A percentile compares a stretch with the other conserved stretches of the same genome.
Evolutionary conservation across 2,888 invertebrate species (phyloP).

Genomic region (Oconnorella tubifera): DNA sequence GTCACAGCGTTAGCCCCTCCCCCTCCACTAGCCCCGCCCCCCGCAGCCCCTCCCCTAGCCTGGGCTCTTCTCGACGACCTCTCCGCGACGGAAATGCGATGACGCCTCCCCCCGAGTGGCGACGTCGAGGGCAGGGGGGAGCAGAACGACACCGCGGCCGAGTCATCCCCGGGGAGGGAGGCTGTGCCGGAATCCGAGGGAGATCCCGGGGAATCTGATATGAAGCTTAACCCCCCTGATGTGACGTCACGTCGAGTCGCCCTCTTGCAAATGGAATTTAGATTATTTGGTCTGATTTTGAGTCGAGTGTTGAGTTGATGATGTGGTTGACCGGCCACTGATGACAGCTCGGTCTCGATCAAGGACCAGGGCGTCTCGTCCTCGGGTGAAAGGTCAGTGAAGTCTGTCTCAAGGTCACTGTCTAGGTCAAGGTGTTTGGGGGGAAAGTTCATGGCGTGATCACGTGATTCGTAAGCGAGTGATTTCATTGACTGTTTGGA

Average conservation of each 20-base stretch:
- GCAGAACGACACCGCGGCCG: neutral
- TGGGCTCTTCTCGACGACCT: conserved; percentile 8
- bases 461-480: too few species aligned
- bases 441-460: too few species aligned
- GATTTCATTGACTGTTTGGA: too few species aligned
- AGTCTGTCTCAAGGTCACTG: conserved; percentile 15
- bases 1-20: neutral
- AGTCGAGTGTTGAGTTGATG: neutral
- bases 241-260: neutral
- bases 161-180: conserved; percentile 41
- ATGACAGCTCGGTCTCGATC: neutral
- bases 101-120: conserved; percentile 2
- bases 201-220: conserved; percentile 42
- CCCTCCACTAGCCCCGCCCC: neutral
- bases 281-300: neutral
- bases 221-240: conserved; percentile 9
- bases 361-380: conserved; percentile 13
- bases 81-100: conserved; percentile 7
- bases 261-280: neutral
- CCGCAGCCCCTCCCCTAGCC: neutral
- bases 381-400: conserved; percentile 9
- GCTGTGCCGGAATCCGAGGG: conserved; percentile 49
- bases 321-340: neutral
- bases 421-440: conserved; percentile 4
- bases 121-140: neutral